These are phyloP conservation scores for Caenorhabditis drosophilae DNA, from an alignment of 2,888 invertebrate species.

Conservation along the genomic window DNA sequence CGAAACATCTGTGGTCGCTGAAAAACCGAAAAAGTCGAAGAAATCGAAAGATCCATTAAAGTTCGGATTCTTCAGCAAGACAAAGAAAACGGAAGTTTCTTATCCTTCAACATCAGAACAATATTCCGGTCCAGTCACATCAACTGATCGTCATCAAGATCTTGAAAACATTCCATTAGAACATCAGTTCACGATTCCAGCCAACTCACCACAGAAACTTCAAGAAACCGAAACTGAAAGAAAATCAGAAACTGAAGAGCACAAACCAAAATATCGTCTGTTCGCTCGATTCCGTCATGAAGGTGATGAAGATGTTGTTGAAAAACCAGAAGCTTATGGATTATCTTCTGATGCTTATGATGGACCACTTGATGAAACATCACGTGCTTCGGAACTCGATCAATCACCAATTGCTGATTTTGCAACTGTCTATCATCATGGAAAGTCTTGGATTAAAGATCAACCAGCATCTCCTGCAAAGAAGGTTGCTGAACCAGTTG, in stretches of 20 bases:
- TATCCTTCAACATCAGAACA: slow-evolving; percentile 17
- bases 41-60: slow-evolving; percentile 2
- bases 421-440: slow-evolving; percentile 32
- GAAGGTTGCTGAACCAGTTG: slow-evolving; percentile 12
- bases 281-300: slow-evolving; percentile 38
- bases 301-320: slow-evolving; percentile 38
- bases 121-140: slow-evolving; percentile 21
- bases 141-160: slow-evolving; percentile 15
- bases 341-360: slow-evolving; percentile 16
- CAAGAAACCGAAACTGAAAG: background rate
- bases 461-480: slow-evolving; percentile 16
- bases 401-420: slow-evolving; percentile 24
- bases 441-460: slow-evolving; percentile 18
- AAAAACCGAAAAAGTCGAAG: slow-evolving; percentile 9
- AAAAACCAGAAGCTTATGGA: slow-evolving; percentile 21
- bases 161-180: slow-evolving; percentile 24
- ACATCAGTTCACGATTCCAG: slow-evolving; percentile 7
- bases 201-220: slow-evolving; percentile 11
- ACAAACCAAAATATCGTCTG: slow-evolving; percentile 13
- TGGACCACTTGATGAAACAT: slow-evolving; percentile 20
- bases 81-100: slow-evolving; percentile 2
- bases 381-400: slow-evolving; percentile 16
- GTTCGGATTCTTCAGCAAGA: slow-evolving; percentile 20
- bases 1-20: background rate
- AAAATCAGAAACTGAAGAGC: background rate